Evolutionary conservation across 2,797 vertebrate genomes (phyloP).

Genomic region (Sus cebifrons): DNA sequence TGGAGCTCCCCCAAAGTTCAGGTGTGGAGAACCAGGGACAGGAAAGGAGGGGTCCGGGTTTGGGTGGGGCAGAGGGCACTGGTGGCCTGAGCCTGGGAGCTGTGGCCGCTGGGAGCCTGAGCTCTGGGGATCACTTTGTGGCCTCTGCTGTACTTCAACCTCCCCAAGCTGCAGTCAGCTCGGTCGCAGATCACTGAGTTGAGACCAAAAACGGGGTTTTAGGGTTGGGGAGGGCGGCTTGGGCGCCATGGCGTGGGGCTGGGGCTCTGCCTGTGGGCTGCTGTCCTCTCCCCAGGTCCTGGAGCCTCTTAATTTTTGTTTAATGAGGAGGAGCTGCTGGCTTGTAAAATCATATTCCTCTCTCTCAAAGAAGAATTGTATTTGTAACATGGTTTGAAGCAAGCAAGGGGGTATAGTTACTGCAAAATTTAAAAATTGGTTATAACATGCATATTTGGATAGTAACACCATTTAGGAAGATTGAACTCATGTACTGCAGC

Average conservation of each 20-base stretch:
- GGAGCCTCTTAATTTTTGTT: neutral
- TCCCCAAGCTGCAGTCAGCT: constrained; percentile 91
- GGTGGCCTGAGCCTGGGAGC: neutral
- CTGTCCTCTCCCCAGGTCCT: neutral
- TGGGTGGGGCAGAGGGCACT: constrained; percentile 70
- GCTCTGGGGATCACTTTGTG: constrained; percentile 71
- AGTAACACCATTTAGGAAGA: neutral
- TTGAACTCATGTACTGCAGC: neutral
- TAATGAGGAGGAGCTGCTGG: neutral
- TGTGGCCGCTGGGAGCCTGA: constrained; percentile 28
- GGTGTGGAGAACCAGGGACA: constrained; percentile 80
- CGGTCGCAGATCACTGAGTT: constrained; percentile 93
- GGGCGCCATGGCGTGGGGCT: constrained; percentile 69
- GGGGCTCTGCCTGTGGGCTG: constrained; percentile 26
- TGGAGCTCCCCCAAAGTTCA: constrained; percentile 84
- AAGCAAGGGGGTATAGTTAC: neutral
- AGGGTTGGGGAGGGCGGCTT: constrained; percentile 71
- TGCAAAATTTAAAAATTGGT: neutral
- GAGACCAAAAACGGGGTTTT: constrained; percentile 93
- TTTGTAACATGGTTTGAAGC: neutral
- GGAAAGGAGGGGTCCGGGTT: constrained; percentile 81
- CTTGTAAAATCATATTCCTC: neutral
- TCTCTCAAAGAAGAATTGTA: neutral
- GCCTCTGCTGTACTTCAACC: constrained; percentile 83
- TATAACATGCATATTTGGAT: neutral